Conservation (phyloP, 2,797 vertebrate species). For the Enteromius viviparus region DNA sequence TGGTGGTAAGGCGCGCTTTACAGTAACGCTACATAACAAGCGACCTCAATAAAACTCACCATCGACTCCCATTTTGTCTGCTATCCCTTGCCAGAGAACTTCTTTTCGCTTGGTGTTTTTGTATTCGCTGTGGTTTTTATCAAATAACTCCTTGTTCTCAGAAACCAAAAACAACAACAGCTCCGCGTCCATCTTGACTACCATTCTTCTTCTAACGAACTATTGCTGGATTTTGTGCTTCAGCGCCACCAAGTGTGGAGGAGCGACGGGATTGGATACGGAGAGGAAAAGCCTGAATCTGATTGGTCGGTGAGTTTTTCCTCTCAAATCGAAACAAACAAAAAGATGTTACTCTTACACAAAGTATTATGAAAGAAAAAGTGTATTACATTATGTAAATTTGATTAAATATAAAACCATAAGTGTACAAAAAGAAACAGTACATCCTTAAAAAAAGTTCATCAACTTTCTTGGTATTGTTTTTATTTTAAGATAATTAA, state of each 20-base stretch:
- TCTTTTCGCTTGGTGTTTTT: slow-evolving; percentile 44
- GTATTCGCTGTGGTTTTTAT: slow-evolving; percentile 39
- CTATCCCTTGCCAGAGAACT: slow-evolving; percentile 42
- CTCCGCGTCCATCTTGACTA: slow-evolving; percentile 39
- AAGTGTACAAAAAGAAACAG: not conserved
- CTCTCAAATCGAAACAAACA: not conserved
- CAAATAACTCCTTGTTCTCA: slow-evolving; percentile 43
- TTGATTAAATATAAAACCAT: not conserved
- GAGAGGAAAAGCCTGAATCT: not conserved
- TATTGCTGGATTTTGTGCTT: not conserved
- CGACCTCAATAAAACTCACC: slow-evolving; percentile 22
- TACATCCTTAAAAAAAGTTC: not conserved
- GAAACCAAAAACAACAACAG: slow-evolving; percentile 40
- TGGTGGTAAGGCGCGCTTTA: not conserved
- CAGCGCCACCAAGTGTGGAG: slow-evolving; percentile 25
- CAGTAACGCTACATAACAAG: not conserved
- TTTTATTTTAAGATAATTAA: not conserved
- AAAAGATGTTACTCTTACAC: not conserved
- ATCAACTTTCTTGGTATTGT: not conserved
- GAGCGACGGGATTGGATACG: not conserved
- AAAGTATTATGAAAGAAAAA: not conserved
- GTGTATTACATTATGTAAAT: not conserved
- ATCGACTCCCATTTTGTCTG: slow-evolving; percentile 44
- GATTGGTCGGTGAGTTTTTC: not conserved
- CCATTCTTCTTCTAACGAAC: slow-evolving; percentile 29